Conservation (phyloP, 2,888 invertebrate species). For the Rhingia campestris region DNA sequence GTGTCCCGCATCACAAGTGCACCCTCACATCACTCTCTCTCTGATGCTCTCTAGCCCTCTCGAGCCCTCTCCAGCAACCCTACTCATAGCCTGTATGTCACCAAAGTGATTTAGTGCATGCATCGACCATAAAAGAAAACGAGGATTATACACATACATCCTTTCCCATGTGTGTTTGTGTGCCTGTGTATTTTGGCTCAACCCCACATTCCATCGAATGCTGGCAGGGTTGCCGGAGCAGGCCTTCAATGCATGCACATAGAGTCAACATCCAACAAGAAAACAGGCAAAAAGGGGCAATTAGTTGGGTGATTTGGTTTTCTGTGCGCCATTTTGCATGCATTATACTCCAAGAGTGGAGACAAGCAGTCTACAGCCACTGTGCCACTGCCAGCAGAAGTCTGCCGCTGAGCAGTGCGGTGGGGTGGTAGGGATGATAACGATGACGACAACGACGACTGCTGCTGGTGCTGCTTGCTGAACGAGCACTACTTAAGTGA, state of each 20-base stretch:
- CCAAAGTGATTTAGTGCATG: constrained; percentile 74
- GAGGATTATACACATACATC: constrained; percentile 64
- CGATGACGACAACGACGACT: not conserved
- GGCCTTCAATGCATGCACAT: constrained; percentile 37
- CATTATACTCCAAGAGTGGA: constrained; percentile 61
- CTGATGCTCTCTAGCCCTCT: not conserved
- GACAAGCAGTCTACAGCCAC: constrained; percentile 70
- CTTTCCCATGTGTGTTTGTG: not conserved
- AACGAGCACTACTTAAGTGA: constrained; percentile 69
- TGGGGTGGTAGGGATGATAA: not conserved
- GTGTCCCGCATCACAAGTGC: constrained; percentile 70
- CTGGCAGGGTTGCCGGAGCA: constrained; percentile 46
- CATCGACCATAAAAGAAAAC: constrained; percentile 72
- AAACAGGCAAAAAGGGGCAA: constrained; percentile 63
- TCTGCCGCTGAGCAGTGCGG: not conserved
- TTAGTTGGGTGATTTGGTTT: constrained; percentile 74
- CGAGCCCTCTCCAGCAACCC: constrained; percentile 6
- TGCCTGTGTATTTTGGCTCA: constrained; percentile 33
- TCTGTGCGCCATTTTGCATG: constrained; percentile 72
- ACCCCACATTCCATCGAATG: constrained; percentile 59
- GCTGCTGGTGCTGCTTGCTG: constrained; percentile 15
- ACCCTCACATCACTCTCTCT: constrained; percentile 54
- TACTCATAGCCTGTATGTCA: constrained; percentile 64
- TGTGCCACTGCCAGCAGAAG: constrained; percentile 45
- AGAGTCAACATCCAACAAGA: constrained; percentile 60